Evolutionary conservation across 2,888 invertebrate genomes (phyloP), one percentile per base, ranked within the genome.

Genomic region (Drosophila falleni): DNA sequence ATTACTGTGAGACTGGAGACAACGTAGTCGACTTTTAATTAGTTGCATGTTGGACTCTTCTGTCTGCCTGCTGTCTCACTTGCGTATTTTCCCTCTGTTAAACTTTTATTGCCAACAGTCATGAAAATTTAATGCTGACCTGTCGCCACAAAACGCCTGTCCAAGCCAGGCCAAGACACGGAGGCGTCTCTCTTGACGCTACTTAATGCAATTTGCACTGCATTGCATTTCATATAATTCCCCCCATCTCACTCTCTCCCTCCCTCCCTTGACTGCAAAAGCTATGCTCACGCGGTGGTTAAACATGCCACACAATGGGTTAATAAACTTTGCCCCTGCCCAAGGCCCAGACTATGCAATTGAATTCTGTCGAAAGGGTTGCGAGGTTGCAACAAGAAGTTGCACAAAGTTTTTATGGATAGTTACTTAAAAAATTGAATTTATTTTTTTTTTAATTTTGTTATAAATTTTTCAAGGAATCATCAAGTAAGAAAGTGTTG

Each of bases 251-350:
- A 19, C 31, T n/a, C 10, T 51, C 46, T 13, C 44, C n/a, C 37
- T 35, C 19, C 5, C 5, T 42, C 1, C 2, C 19, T 23, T 26
- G n/a, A 1, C 13, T n/a, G 3, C 5, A 26, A 16, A 37, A 19
- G 54, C 47, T 39, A 33, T 31, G 46, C 42, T 37, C 54, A 49
- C 44, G 51, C 64, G 68, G 56, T 64, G 53, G 56, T 67, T 64
- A 64, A 64, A 55, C 68, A 68, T 71, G 70, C 47, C 53, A 55
- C 71, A 59, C 59, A 56, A 54, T 62, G 56, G 76, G 76, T 77
- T 70, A 77, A 77, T 74, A 74, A 77, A 77, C 76, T 77, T 63
- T 77, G 76, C 59, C 70, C 76, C 78, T 77, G 71, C 39, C 11
- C 54, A 16, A 50, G n/a, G 54, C 64, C 54, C 37, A 31, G 49